A percentile compares a stretch with the other conserved stretches of the same genome.
Evolutionary conservation across 2,113 vertebrate species (phyloP).

Genomic region (Erinaceus europaeus): DNA sequence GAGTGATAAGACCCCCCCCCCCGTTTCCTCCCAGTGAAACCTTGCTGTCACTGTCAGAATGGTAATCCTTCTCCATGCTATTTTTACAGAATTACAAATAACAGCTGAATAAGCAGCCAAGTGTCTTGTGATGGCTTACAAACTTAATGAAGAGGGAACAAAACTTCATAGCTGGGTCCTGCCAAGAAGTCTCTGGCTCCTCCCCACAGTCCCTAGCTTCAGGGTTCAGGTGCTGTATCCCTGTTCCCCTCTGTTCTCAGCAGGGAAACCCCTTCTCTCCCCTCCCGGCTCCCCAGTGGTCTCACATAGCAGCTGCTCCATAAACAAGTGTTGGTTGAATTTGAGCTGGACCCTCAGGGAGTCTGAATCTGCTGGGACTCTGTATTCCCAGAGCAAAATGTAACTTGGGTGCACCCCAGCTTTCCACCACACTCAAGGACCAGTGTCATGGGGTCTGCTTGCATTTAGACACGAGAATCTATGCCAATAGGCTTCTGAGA

Average conservation of each 20-base stretch:
- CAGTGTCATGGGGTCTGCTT: background rate
- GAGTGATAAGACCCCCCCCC: background rate
- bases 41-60: background rate
- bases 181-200: background rate
- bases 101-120: background rate
- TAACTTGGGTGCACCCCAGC: background rate
- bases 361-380: background rate
- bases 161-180: background rate
- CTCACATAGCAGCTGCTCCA: background rate
- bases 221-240: background rate
- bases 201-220: background rate
- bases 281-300: background rate
- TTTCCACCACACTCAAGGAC: background rate
- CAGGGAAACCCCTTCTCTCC: background rate
- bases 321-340: background rate
- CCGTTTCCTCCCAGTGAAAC: background rate
- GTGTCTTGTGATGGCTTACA: background rate
- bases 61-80: background rate
- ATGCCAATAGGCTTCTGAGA: conserved; percentile 51
- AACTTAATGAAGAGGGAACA: background rate
- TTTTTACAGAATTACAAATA: background rate
- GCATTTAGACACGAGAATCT: conserved; percentile 39
- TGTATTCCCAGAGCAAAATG: background rate
- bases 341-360: background rate
- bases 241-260: background rate